Evolutionary conservation across 2,797 vertebrate species (phyloP), one percentile per base, ranked within the genome.

Genomic region (Lutjanus argentimaculatus): DNA sequence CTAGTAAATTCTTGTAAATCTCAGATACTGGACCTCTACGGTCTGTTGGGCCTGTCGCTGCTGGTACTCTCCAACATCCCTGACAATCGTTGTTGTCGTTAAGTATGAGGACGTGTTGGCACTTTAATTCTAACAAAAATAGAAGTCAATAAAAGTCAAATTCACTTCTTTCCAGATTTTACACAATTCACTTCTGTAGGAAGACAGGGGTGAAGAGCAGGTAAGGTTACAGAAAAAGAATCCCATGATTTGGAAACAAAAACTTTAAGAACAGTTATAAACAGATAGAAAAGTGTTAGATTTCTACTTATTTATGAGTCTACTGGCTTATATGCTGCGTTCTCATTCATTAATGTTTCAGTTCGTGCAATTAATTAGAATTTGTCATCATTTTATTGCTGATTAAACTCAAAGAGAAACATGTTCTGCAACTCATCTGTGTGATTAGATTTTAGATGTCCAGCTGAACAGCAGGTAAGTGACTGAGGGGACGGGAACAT

Each of bases 391-490:
- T 56, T 16, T 7, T 6, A 7, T 51, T 43, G 36, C 49, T n/a
- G n/a, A 65, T 30, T 9, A 13, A 16, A 55, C 6, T 25, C 14
- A 43, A 30, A 72, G 36, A 16, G 51, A 64, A 53, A 36, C n/a
- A 36, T 1, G 19, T 1, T 46, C 40, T 77, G 67, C 6, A 59
- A 55, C 42, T 72, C 43, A 43, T 62, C 30, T 25, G 40, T 55
- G 59, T 52, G 65, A 72, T 78, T 64, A 21, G 22, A 69, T 53
- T 17, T 51, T 3, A 52, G n/a, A 43, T 16, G 51, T 53, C 59
- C 4, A 13, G 10, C 2, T 46, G 65, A 76, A 36, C 77, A 80
- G 75, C 81, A 77, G 72, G 66, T 49, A 13, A 67, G 40, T 22
- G 15, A 30, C 48, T 53, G 70, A 72, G 12, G 8, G 51, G 65